Evolutionary conservation across 2,113 vertebrate species (phyloP).

Genomic region (Anhinga rufa): DNA sequence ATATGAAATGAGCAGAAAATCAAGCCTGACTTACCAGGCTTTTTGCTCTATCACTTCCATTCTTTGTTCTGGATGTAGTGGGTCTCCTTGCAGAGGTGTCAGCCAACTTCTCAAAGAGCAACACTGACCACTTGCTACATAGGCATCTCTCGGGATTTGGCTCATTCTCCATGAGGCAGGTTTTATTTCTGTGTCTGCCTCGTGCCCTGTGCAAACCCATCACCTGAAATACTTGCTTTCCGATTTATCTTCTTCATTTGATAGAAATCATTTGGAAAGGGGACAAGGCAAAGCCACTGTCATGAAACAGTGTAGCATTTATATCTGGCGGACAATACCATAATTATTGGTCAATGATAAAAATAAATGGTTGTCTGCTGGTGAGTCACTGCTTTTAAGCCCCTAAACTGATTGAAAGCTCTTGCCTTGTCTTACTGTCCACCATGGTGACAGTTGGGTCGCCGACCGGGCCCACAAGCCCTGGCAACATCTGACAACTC

Average conservation of each 20-base stretch:
- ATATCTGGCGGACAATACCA: constrained; percentile 19
- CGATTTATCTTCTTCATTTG: neutral
- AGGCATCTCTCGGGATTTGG: neutral
- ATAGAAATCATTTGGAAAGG: neutral
- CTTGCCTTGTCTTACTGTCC: constrained; percentile 35
- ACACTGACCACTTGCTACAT: fast-evolving
- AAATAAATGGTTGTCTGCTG: constrained; percentile 38
- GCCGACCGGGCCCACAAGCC: neutral
- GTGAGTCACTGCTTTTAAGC: constrained; percentile 44
- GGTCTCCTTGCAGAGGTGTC: neutral
- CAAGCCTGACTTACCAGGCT: neutral
- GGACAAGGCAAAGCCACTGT: constrained; percentile 4
- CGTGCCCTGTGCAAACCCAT: fast-evolving
- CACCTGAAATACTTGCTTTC: neutral
- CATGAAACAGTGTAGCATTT: constrained; percentile 42
- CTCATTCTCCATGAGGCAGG: neutral
- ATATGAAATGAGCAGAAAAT: fast-evolving
- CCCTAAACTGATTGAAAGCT: constrained; percentile 41
- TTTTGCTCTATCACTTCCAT: neutral
- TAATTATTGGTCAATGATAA: neutral
- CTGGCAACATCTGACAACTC: neutral
- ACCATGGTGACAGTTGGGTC: constrained; percentile 51
- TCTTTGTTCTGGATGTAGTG: neutral
- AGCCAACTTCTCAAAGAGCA: neutral
- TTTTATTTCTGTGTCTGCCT: neutral